Base-by-base conservation (phyloP, 2,888 invertebrate genomes). In the Machimus rusticus region DNA sequence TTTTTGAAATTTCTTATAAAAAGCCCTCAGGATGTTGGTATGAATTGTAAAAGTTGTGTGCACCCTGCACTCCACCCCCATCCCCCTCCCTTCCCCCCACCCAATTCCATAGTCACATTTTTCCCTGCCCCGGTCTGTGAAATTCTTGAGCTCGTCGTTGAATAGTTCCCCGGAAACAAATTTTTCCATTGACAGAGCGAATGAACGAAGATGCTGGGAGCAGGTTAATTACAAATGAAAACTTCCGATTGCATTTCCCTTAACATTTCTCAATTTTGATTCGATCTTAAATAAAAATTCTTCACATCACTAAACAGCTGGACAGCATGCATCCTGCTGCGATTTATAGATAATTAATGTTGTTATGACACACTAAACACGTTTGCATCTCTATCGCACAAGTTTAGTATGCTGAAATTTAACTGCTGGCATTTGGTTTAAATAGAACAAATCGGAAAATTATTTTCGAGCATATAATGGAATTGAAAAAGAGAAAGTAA, bases 21-120 rank as follows among this genome's bases (percentile, higher is more conserved):
- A 85, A 46, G 85, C 85, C 85, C 85, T 85, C 85, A 85, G 85
- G 85, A 74, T 85, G 85, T 74, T 85, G 85, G 85, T 85, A 85
- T 85, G 85, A 85, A 85, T 85, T 85, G 85, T 85, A 85, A 85
- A 85, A 85, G 85, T 85, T 85, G 74, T 85, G 34, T 85, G 74
- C 74, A 74, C 74, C 85, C 23, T 46, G 37, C 23, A 28, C 74
- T 74, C 43, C 43, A 39, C 46, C 84, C 74, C 43, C 46, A 28
- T n/a, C 43, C 28, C 19, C 28, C 66, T n/a, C n/a, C n/a, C n/a
- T n/a, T 23, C 39, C 46, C 28, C 34, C 34, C 34, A 5, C 4
- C 34, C 34, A 34, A 4, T 4, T 1, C 28, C 19, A 39, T 23
- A 51, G 8, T 46, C 19, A 31, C 28, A 79, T 79, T 79, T 46